Base-by-base conservation (phyloP, 1,140 invertebrate species). In the Heterodera carotae region DNA sequence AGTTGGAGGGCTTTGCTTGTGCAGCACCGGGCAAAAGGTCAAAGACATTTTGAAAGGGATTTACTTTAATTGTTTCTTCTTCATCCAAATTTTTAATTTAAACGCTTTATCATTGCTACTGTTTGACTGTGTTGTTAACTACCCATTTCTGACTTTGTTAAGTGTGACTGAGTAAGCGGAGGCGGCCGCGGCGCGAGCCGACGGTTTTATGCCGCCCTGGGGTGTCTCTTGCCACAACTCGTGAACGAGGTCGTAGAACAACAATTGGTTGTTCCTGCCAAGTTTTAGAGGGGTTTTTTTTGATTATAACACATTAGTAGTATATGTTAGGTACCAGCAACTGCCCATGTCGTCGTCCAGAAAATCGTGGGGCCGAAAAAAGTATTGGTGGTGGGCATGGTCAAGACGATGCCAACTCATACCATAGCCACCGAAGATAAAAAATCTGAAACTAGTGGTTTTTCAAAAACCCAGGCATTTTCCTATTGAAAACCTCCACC, bases 401-500 rank as follows among this genome's bases (percentile, higher is more conserved):
- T 64, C 72, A 22, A 74, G 72, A 8, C 72, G 72, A 34, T 74
- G 56, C 72, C 72, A 74, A 74, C 72, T 74, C 72, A 74, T 74
- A 2, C 72, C 72, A 62, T 74, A 74, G 33, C 72, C 72, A 18
- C 72, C 72, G 34, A 74, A 74, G 34, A 74, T 74, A 31, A 74
- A 74, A 36, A 74, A 74, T 33, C 69, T 71, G 2, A 6, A n/a
- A n/a, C n/a, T n/a, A n/a, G n/a, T n/a, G n/a, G n/a, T n/a, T n/a
- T n/a, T n/a, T n/a, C n/a, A n/a, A n/a, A n/a, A n/a, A n/a, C n/a
- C n/a, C n/a, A n/a, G n/a, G n/a, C n/a, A n/a, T n/a, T n/a, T n/a
- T n/a, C n/a, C n/a, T n/a, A n/a, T n/a, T n/a, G n/a, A n/a, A n/a
- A n/a, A n/a, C n/a, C n/a, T n/a, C n/a, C n/a, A n/a, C n/a, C n/a